Percentiles rank a stretch among this genome's conserved stretches.
phyloP scores from a whole-genome alignment of 2,888 invertebrate genomes.

The Agapostemon virescens region DNA sequence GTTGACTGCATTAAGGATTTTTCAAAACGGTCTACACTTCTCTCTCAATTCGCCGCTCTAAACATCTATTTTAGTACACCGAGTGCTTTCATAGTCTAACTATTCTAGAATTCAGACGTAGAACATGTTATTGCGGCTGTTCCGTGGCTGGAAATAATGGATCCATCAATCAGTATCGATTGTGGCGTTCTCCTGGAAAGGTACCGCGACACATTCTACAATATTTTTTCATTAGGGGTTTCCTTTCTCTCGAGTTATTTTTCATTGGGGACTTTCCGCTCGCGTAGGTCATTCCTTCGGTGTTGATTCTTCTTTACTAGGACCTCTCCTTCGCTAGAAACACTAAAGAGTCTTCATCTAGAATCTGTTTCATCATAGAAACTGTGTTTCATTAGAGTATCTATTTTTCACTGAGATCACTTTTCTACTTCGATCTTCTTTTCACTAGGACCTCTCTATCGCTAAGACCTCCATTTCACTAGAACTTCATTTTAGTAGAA shows the following conservation, averaged over 20 bases:
- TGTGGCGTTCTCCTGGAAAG: neutral
- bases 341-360: too few relatives aligned
- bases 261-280: neutral
- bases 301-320: neutral
- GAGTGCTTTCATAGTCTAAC: neutral
- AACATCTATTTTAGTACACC: neutral
- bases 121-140: neutral
- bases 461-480: neutral
- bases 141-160: neutral
- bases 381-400: neutral
- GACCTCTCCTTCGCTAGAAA: neutral
- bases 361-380: neutral
- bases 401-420: neutral
- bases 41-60: neutral
- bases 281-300: neutral
- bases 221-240: neutral
- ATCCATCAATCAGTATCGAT: neutral
- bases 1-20: neutral
- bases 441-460: neutral
- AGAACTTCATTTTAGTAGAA: too few relatives aligned
- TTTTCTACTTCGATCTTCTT: neutral
- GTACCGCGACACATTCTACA: neutral
- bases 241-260: neutral
- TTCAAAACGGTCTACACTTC: neutral
- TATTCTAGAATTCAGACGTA: neutral